Percentiles rank a stretch among this genome's conserved stretches.
These are phyloP conservation scores for Phalera bucephala DNA, from an alignment of 2,888 invertebrate genomes.

Conservation along the genomic window DNA sequence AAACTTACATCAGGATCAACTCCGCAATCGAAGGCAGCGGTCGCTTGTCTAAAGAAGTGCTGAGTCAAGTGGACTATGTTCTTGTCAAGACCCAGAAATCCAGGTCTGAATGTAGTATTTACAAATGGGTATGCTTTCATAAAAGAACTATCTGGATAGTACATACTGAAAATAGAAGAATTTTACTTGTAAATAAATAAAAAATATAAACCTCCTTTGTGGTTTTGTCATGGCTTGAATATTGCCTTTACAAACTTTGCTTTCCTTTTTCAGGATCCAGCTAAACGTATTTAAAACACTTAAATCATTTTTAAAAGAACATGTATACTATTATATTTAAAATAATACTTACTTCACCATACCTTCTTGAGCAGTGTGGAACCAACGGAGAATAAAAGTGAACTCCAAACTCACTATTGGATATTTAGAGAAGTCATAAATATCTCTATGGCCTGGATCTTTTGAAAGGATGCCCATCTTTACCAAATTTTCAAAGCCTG, in stretches of 20 bases:
- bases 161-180: constrained; percentile 11
- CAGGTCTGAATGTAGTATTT: constrained; percentile 6
- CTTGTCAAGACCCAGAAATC: constrained; percentile 2
- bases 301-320: no score
- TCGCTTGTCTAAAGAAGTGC: no score
- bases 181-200: background rate
- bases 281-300: no score
- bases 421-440: constrained; percentile 12
- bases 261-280: no score
- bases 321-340: no score
- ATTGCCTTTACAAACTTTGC: no score
- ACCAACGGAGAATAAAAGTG: constrained; percentile 6
- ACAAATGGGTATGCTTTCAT: background rate
- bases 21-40: no score
- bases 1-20: no score
- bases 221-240: no score
- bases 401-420: constrained; percentile 25
- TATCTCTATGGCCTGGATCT: constrained; percentile 23
- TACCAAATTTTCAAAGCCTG: constrained; percentile 39
- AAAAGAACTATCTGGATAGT: constrained; percentile 1
- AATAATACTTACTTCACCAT: constrained; percentile 20
- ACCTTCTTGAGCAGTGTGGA: constrained; percentile 8
- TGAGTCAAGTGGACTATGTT: constrained; percentile 7
- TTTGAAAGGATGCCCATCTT: constrained; percentile 27
- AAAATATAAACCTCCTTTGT: background rate